Conservation (phyloP, 2,797 vertebrate species). For the Liparis tanakae region DNA sequence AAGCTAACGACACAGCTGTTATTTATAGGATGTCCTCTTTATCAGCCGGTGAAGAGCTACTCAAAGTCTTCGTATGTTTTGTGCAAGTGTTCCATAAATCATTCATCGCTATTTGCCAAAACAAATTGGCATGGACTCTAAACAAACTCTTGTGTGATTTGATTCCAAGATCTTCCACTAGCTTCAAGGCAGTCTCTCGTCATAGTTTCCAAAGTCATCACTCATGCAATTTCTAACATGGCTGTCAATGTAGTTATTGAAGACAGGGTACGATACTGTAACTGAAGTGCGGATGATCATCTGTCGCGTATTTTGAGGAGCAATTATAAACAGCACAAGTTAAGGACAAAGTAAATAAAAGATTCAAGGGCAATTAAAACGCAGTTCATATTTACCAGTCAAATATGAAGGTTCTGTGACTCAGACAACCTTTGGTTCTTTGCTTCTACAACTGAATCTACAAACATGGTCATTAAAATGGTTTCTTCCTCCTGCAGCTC, state of each 20-base stretch:
- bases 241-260: constrained; percentile 21
- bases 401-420: not conserved
- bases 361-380: not conserved
- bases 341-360: constrained; percentile 16
- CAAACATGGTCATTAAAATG: not conserved
- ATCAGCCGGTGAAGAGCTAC: constrained; percentile 4
- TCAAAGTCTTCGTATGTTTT: constrained; percentile 4
- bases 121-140: not conserved
- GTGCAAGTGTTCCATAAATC: constrained; percentile 30
- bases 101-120: constrained; percentile 24
- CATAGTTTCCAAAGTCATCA: constrained; percentile 8
- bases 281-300: not conserved
- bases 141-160: constrained; percentile 23
- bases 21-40: constrained; percentile 9
- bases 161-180: constrained; percentile 13
- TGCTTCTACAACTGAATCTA: not conserved
- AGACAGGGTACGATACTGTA: constrained; percentile 6
- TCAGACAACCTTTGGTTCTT: not conserved
- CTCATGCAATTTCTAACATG: not conserved
- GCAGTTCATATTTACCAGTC: not conserved
- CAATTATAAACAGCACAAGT: not conserved
- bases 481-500: constrained; percentile 4
- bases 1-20: not conserved
- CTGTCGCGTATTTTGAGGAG: not conserved
- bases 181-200: not conserved